Evolutionary conservation across 2,888 invertebrate species (phyloP).

Genomic region (Entomobrya proxima): DNA sequence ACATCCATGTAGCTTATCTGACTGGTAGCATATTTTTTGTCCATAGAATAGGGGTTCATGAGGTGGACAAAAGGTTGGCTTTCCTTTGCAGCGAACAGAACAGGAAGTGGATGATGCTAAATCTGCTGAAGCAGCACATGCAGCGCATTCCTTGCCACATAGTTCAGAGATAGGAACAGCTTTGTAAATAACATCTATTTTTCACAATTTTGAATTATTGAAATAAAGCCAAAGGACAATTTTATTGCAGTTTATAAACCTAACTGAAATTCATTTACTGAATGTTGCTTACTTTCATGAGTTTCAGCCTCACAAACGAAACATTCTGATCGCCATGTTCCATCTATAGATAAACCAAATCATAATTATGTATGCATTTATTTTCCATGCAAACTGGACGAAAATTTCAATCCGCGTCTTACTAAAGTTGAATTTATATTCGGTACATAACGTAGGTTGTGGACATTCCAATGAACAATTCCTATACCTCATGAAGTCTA

Average conservation of each 20-base stretch:
- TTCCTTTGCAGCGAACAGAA: neutral
- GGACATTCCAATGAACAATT: conserved; percentile 20
- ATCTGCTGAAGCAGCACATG: conserved; percentile 15
- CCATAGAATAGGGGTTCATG: conserved; percentile 27
- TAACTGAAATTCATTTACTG: neutral
- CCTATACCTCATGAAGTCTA: conserved; percentile 40
- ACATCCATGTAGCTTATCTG: conserved; percentile 14
- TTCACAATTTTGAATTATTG: neutral
- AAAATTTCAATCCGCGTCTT: neutral
- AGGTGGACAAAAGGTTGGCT: conserved; percentile 35
- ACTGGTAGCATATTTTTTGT: conserved; percentile 39
- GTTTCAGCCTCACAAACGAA: conserved; percentile 16
- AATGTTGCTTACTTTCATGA: neutral
- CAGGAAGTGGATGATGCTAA: neutral
- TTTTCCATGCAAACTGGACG: neutral
- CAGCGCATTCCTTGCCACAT: conserved; percentile 8
- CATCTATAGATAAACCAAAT: neutral
- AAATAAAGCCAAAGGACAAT: no score
- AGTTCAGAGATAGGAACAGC: neutral
- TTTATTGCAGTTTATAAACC: no score
- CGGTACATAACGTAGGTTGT: conserved; percentile 17
- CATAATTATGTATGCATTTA: neutral
- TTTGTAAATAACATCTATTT: conserved; percentile 12
- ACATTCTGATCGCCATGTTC: conserved; percentile 8
- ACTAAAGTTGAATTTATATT: conserved; percentile 35